phyloP scores from a whole-genome alignment of 1,140 invertebrate species.

The Drosophila cardini region DNA sequence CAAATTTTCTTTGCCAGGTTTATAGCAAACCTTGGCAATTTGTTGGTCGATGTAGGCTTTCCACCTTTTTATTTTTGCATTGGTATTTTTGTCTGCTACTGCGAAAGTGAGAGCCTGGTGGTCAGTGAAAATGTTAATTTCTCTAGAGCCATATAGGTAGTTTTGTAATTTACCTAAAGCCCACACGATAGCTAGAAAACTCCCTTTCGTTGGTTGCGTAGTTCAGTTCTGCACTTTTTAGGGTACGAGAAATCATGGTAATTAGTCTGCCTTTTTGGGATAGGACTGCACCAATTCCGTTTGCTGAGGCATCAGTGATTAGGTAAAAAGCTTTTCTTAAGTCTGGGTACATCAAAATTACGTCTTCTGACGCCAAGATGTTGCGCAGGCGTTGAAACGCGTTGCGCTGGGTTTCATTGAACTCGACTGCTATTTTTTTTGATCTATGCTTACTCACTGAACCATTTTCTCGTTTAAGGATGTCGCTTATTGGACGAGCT shows the following conservation, averaged over 20 bases:
- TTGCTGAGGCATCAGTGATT: slow-evolving; percentile 37
- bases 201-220: slow-evolving; percentile 3
- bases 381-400: slow-evolving; percentile 4
- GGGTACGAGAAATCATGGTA: slow-evolving; percentile 27
- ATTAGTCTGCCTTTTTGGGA: slow-evolving; percentile 31
- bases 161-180: slow-evolving; percentile 3
- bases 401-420: too few relatives aligned
- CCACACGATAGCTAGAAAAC: slow-evolving; percentile 9
- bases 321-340: slow-evolving; percentile 41
- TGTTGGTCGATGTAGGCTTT: too few relatives aligned
- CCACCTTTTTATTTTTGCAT: too few relatives aligned
- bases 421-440: slow-evolving; percentile 10
- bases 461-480: slow-evolving; percentile 25
- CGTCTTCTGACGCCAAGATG: slow-evolving; percentile 40
- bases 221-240: slow-evolving; percentile 14
- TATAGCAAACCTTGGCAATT: too few relatives aligned
- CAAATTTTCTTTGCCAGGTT: too few relatives aligned
- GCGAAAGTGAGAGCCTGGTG: too few relatives aligned
- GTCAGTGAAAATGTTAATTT: slow-evolving; percentile 1
- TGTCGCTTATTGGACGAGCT: slow-evolving; percentile 17
- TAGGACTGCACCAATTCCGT: slow-evolving; percentile 34
- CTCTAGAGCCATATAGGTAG: slow-evolving; percentile 1
- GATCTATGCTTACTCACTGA: slow-evolving; percentile 12
- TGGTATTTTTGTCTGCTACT: too few relatives aligned
- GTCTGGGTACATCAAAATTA: slow-evolving; percentile 32